phyloP scores from a whole-genome alignment of 2,888 invertebrate genomes.

The Bombyx huttoni region DNA sequence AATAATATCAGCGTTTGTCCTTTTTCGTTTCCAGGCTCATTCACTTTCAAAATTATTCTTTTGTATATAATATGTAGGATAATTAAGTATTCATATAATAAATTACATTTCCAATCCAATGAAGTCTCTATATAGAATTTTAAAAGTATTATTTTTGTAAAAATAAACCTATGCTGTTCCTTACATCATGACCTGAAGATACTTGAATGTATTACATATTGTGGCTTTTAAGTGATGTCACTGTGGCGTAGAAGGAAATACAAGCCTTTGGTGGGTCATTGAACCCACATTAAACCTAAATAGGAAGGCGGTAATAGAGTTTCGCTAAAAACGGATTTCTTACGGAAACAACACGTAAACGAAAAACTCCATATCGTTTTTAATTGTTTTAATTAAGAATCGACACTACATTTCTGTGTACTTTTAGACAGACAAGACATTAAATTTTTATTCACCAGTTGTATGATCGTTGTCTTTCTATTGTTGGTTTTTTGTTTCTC shows the following conservation, averaged over 20 bases:
- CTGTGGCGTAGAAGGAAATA: slow-evolving; percentile 31
- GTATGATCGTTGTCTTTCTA: background rate
- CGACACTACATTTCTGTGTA: background rate
- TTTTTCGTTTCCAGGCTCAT: no score
- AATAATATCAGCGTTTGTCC: no score
- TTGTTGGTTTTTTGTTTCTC: no score
- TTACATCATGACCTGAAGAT: background rate
- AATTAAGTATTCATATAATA: no score
- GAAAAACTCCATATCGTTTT: slow-evolving; percentile 3
- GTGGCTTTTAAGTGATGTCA: slow-evolving; percentile 25
- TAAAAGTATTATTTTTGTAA: no score
- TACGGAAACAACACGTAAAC: background rate
- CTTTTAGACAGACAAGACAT: background rate
- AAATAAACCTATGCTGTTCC: background rate
- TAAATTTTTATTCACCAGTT: background rate
- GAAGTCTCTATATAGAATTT: no score
- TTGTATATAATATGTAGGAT: no score
- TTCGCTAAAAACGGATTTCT: slow-evolving; percentile 17
- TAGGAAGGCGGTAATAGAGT: background rate
- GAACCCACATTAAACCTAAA: slow-evolving; percentile 15
- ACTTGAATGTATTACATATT: background rate
- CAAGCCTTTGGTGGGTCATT: slow-evolving; percentile 23
- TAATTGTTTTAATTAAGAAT: slow-evolving; percentile 1
- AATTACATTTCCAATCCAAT: no score
- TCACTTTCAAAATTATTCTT: no score